Evolutionary conservation across 35 echinoderm and acorn worm genomes (phyloP).

Genomic region (Amphiura filiformis): DNA sequence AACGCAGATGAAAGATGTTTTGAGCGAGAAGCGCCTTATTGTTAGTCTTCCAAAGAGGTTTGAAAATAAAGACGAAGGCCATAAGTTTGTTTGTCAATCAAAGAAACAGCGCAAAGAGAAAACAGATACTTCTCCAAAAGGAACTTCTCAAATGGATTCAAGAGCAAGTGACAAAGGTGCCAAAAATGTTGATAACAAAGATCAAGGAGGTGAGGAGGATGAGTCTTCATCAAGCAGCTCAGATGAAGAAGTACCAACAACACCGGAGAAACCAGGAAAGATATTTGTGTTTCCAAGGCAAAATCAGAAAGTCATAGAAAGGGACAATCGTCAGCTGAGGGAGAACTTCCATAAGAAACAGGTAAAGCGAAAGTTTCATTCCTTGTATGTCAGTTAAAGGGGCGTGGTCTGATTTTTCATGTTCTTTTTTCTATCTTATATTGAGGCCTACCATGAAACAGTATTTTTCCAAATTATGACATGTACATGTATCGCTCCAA

Average conservation of each 20-base stretch:
- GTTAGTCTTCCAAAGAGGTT: conserved; percentile 11
- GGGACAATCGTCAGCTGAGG: conserved; percentile 53
- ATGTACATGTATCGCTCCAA: too few species aligned
- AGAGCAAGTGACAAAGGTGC: too few species aligned
- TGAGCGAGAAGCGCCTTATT: conserved; percentile 26
- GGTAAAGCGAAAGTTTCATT: too few species aligned
- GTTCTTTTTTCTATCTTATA: too few species aligned
- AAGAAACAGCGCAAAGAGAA: neutral
- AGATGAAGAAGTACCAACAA: neutral
- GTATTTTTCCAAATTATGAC: too few species aligned
- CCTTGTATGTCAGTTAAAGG: too few species aligned
- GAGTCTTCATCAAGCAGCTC: neutral
- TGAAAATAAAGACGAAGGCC: neutral
- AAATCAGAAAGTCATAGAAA: conserved; percentile 38
- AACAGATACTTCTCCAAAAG: neutral
- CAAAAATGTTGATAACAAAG: neutral
- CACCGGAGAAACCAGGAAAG: conserved; percentile 30
- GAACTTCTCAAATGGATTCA: too few species aligned
- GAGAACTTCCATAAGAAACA: conserved; percentile 61
- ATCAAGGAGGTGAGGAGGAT: neutral
- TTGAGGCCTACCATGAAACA: too few species aligned
- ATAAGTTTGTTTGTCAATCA: neutral
- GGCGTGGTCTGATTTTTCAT: too few species aligned
- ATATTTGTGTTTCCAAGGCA: conserved; percentile 29
- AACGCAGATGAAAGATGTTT: conserved; percentile 28